Base-by-base conservation (phyloP, 2,888 invertebrate species). In the Brachypterus glaber region DNA sequence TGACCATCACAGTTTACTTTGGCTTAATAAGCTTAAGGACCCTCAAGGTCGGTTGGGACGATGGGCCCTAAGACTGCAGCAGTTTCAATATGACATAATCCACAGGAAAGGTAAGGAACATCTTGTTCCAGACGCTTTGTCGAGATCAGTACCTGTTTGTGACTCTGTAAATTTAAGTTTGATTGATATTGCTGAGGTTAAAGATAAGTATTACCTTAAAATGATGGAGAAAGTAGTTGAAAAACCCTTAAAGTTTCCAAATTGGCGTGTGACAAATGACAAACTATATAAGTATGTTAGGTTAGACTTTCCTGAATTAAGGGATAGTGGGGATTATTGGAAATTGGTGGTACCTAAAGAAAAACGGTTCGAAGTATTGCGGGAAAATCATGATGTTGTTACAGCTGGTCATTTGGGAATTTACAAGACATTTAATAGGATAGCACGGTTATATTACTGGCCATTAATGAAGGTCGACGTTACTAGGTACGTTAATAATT, bases 361-460 rank as follows among this genome's bases (percentile, higher is more conserved):
- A 2, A 13, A 34, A 12, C 17, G 44, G 5, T 8, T 9, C 2
- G 18, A 38, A 12, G 5, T 45, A 9, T 35, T 42, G 4, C 11
- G 17, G 11, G n/a, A 16, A 35, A 13, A 27, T 13, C 51, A 52
- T 37, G 48, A 49, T 14, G 25, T 17, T 12, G 39, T 46, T 4
- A 36, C 39, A 5, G 27, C 46, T 9, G 50, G 49, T 14, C 54
- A 52, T 37, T 30, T 46, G 5, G 48, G 50, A 5, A 39, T 49
- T 3, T 39, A 29, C 12, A 52, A 52, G 38, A 53, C 51, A 4
- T 35, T 39, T 11, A 17, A 25, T 15, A 14, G 42, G 15, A 17
- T 49, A 17, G 26, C 33, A n/a, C 3, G 11, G 9, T 16, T 8
- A 4, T 50, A 45, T 38, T 52, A 45, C 25, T 54, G 52, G 53